Evolutionary conservation across 2,888 invertebrate species (phyloP).

Genomic region (Folsomia candida): DNA sequence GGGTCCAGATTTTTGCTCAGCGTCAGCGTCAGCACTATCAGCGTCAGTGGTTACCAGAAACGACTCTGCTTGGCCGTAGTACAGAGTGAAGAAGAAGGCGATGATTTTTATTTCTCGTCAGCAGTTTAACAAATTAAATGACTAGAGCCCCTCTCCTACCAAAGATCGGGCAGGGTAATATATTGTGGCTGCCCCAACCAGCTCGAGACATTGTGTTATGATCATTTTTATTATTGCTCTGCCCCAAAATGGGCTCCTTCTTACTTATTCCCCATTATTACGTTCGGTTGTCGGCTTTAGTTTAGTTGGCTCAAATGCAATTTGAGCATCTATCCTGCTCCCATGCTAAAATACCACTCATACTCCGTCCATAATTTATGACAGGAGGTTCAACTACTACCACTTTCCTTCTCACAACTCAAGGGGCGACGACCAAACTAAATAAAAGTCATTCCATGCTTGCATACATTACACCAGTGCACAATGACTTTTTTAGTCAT

Average conservation of each 20-base stretch:
- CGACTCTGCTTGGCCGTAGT: background rate
- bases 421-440: background rate
- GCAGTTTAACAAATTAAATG: conserved; percentile 5
- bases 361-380: background rate
- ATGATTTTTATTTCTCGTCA: conserved; percentile 4
- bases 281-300: background rate
- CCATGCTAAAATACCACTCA: too few relatives aligned
- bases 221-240: conserved; percentile 7
- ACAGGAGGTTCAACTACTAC: background rate
- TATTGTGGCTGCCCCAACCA: background rate
- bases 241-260: background rate
- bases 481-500: too few relatives aligned
- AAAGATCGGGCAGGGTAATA: background rate
- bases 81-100: background rate
- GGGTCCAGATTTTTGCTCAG: background rate
- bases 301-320: background rate
- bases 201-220: background rate
- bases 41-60: too few relatives aligned
- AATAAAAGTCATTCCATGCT: background rate
- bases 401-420: conserved; percentile 2
- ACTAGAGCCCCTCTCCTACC: background rate
- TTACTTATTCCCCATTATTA: background rate
- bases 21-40: background rate
- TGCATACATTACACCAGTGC: too few relatives aligned
- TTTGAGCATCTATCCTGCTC: background rate